Evolutionary conservation across 35 echinoderm and acorn worm species (phyloP), one percentile per base, ranked within the genome.

Genomic region (Apostichopus californicus): DNA sequence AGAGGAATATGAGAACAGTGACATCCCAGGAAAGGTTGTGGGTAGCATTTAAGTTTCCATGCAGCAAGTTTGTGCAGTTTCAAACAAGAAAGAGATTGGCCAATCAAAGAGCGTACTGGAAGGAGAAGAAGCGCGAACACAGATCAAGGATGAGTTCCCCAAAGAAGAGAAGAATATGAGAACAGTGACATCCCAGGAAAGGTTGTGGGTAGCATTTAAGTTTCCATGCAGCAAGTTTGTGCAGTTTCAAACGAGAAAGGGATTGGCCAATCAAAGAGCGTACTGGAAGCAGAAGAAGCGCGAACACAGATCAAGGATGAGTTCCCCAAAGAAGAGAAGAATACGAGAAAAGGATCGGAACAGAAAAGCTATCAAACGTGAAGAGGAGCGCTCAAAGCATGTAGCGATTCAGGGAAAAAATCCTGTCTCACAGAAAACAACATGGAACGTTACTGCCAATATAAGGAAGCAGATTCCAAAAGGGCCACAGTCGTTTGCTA

Each of bases 201-300:
- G 5, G 18, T 79, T 79, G 55, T 5, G 11, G 81, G 22, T 57
- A 54, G 53, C 81, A 57, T 60, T 86, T 55, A 60, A 86, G 81
- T 86, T 79, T 79, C 77, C 77, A 79, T 79, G 77, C 11, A 10
- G 77, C 3, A 23, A 79, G 0, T 79, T 9, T 28, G 20, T 15
- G 9, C 22, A 14, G 18, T 26, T 81, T 81, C 34, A 81, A 54
- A 81, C 52, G 9, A 81, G 78, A 18, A 54, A 13, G 7, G 5
- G 78, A 9, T 46, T 81, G 78, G 78, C 78, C 78, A 54, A 24
- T 81, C 78, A 81, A 53, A 81, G 52, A 54, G 78, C 28, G 55
- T 81, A 81, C 78, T 81, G 78, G 78, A 81, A 26, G 78, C 28
- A 81, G 78, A 81, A 81, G 34, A 81, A 81, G 78, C 26, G 78